These are phyloP conservation scores for Lepidostoma basale DNA, from an alignment of 1,140 invertebrate genomes.

Conservation along the genomic window DNA sequence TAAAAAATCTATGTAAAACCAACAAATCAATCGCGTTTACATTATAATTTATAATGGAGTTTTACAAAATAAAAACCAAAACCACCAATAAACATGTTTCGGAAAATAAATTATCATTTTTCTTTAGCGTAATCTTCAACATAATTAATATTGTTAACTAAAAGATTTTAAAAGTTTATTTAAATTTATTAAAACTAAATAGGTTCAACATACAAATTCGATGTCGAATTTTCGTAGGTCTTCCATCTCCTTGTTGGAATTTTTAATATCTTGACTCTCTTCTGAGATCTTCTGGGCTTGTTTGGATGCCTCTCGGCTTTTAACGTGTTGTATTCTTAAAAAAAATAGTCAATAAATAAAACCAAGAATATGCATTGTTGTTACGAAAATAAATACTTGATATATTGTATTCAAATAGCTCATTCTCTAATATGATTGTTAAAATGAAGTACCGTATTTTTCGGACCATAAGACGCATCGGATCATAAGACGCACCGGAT, in stretches of 20 bases:
- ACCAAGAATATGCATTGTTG: neutral
- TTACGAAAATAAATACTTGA: neutral
- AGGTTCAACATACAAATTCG: constrained; percentile 3
- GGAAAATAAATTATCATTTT: too few species aligned
- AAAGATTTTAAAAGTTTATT: neutral
- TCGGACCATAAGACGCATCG: too few species aligned
- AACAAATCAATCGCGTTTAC: too few species aligned
- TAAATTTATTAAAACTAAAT: neutral
- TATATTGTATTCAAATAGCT: neutral
- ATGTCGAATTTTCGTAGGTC: constrained; percentile 49
- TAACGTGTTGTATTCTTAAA: constrained; percentile 49
- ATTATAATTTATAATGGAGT: too few species aligned
- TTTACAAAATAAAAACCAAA: too few species aligned
- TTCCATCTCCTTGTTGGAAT: constrained; percentile 52
- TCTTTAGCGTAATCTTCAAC: too few species aligned
- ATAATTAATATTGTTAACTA: too few species aligned
- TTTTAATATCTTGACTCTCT: constrained; percentile 55
- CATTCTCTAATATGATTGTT: neutral
- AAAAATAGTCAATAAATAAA: neutral
- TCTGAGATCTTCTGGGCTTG: constrained; percentile 51
- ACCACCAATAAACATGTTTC: too few species aligned
- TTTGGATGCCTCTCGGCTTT: constrained; percentile 50
- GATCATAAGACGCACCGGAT: too few species aligned
- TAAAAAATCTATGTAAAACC: too few species aligned
- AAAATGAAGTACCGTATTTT: too few species aligned